A percentile compares a stretch with the other conserved stretches of the same genome.
Conservation (phyloP, 2,888 invertebrate genomes). For the Cantharis rufa region DNA sequence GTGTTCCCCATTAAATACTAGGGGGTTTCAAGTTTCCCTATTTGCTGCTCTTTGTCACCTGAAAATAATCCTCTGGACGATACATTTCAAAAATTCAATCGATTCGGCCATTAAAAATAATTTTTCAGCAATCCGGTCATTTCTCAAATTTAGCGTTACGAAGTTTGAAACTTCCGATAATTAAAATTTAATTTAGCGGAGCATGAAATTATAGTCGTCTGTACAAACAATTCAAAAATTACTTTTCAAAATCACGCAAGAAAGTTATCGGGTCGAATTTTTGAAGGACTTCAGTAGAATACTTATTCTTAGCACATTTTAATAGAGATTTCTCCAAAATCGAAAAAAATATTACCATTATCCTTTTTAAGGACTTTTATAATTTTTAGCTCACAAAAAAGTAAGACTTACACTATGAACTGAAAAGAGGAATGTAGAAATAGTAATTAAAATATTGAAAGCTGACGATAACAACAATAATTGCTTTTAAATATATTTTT, state of each 20-base stretch:
- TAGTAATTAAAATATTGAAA: no score
- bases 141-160: background rate
- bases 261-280: no score
- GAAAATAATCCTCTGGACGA: background rate
- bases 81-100: background rate
- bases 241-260: background rate
- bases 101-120: background rate
- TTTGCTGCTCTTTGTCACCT: background rate
- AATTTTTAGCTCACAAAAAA: no score
- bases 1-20: background rate
- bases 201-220: background rate
- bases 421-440: no score
- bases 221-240: background rate
- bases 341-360: no score
- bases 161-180: background rate
- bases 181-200: background rate
- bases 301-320: no score
- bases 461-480: no score
- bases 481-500: no score
- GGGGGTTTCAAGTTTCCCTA: background rate
- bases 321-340: no score
- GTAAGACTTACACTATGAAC: no score
- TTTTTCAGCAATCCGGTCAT: background rate
- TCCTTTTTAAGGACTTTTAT: no score
- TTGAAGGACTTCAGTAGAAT: no score